A percentile compares a stretch with the other conserved stretches of the same genome.
Evolutionary conservation across 92 coral and sea anemone genomes (phyloP).

Genomic region (Phenganax marumi): DNA sequence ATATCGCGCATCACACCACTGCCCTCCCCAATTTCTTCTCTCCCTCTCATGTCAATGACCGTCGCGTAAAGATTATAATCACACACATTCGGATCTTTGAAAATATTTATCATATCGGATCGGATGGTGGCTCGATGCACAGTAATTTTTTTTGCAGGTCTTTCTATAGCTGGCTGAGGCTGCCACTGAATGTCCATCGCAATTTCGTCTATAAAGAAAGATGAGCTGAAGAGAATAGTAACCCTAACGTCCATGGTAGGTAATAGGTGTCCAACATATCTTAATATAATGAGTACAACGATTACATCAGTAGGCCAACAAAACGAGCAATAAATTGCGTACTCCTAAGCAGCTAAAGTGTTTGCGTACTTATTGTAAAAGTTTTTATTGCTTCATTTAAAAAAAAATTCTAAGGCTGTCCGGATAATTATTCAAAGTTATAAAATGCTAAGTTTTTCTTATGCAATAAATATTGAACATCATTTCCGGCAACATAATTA

Average conservation of each 20-base stretch:
- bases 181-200: constrained; percentile 5
- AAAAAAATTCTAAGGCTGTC: background rate
- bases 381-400: background rate
- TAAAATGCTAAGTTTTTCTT: no score
- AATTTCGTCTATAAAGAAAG: background rate
- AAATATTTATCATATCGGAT: constrained; percentile 45
- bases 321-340: background rate
- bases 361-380: background rate
- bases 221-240: background rate
- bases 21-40: constrained; percentile 35
- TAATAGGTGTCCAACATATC: background rate
- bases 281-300: background rate
- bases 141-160: background rate
- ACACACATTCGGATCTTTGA: constrained; percentile 37
- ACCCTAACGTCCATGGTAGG: background rate
- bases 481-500: no score
- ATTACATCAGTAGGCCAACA: background rate
- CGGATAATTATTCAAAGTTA: no score
- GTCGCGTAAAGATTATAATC: constrained; percentile 19
- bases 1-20: constrained; percentile 39
- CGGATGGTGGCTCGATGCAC: constrained; percentile 44
- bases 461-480: no score
- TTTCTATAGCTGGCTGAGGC: background rate
- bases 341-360: background rate
- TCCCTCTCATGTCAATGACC: constrained; percentile 38